Evolutionary conservation across 2,113 vertebrate species (phyloP), one percentile per base, ranked within the genome.

Genomic region (Trogon surrucura): DNA sequence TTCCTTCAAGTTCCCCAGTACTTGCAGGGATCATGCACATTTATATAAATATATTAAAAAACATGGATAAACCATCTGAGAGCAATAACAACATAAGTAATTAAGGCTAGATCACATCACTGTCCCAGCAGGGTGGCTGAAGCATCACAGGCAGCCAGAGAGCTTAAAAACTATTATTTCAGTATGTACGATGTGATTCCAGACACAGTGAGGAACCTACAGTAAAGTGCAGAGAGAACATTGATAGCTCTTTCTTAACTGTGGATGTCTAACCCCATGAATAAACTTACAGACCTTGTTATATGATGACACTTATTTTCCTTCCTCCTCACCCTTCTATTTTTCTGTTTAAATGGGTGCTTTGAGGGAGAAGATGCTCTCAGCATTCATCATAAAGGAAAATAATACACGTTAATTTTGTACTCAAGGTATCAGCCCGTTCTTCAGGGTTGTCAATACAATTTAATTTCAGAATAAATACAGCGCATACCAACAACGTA

Each of bases 301-400:
- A 41, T 3, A 67, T 34, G 12, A 45, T 38, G 47, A 30, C 29
- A 12, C 34, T 64, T 7, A 5, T 41, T 71, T 70, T n/a, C 54
- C 25, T n/a, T 5, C 29, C 23, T 23, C 11, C 10, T 2, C 4
- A 1, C 47, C 11, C 14, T 13, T 4, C 8, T 30, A 66, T 21
- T 56, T 21, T n/a, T 4, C 15, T 71, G 5, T 65, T 84, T 17
- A 53, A 85, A 54, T 26, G 18, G 34, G 51, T 32, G 10, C 45
- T 88, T 74, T 58, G 72, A 64, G 12, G 16, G n/a, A 17, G 32
- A 88, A 11, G 15, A 38, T 11, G 20, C 32, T 81, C 21, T 81
- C 20, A 14, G 18, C 29, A 47, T 60, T 73, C 11, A 47, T 62
- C 8, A 8, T 53, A 48, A 78, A 62, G 36, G 44, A 44, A 67